These are phyloP conservation scores for Galbula dea DNA, from an alignment of 2,113 vertebrate genomes.

Conservation along the genomic window DNA sequence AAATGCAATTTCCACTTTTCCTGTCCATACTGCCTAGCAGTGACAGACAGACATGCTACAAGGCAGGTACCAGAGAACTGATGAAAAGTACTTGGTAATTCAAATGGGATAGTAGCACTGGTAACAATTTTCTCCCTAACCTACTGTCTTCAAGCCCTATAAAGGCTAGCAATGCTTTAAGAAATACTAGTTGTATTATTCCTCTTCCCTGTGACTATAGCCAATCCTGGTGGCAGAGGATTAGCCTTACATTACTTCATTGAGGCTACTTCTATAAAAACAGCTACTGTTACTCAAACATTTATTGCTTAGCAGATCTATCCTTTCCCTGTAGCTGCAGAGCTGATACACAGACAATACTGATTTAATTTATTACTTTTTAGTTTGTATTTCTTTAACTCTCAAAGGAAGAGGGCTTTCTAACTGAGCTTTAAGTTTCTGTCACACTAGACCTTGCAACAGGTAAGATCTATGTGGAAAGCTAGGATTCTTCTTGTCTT, in stretches of 20 bases:
- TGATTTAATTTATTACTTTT: neutral
- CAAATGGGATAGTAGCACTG: neutral
- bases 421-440: neutral
- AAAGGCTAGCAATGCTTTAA: neutral
- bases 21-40: neutral
- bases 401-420: neutral
- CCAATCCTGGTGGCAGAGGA: neutral
- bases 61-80: neutral
- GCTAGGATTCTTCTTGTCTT: neutral
- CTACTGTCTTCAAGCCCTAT: neutral
- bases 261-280: neutral
- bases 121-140: neutral
- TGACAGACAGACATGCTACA: neutral
- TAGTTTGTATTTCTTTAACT: neutral
- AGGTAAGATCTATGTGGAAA: neutral
- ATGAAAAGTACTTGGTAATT: neutral
- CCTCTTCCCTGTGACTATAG: neutral
- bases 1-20: neutral
- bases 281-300: neutral
- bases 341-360: neutral
- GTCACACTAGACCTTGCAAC: neutral
- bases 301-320: neutral
- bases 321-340: neutral
- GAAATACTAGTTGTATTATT: neutral
- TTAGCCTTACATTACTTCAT: neutral